Percentiles rank a stretch among this genome's conserved stretches.
phyloP scores from a whole-genome alignment of 2,888 invertebrate genomes.

The Melanostoma mellinum region DNA sequence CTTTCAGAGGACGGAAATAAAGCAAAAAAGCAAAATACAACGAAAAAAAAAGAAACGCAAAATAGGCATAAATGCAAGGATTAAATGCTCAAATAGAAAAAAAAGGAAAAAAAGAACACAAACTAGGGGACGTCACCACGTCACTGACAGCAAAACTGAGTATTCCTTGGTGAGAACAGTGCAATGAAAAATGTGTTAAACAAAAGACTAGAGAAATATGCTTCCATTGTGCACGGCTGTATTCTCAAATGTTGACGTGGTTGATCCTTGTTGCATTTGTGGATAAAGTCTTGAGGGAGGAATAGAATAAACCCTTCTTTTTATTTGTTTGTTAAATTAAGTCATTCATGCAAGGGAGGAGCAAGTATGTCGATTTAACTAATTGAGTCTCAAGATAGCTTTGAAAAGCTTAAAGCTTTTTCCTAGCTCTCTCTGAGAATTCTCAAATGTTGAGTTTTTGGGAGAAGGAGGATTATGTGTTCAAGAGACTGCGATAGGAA shows the following conservation, averaged over 20 bases:
- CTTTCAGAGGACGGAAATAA: constrained; percentile 9
- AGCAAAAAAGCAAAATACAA: neutral
- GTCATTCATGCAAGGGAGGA: constrained; percentile 50
- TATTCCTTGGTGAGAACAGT: constrained; percentile 29
- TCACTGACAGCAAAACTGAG: constrained; percentile 1
- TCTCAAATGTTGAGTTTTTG: neutral
- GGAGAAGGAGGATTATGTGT: neutral
- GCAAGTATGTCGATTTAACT: constrained; percentile 28
- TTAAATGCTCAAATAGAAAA: constrained; percentile 7
- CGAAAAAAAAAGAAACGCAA: constrained; percentile 1
- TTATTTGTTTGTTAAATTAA: constrained; percentile 24
- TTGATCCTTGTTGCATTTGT: constrained; percentile 43
- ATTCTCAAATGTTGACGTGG: constrained; percentile 58
- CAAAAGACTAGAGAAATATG: constrained; percentile 39
- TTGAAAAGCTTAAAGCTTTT: constrained; percentile 37
- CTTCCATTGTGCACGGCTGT: constrained; percentile 16
- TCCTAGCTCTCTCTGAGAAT: neutral
- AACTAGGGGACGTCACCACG: neutral
- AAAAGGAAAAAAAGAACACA: neutral
- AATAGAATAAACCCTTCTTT: neutral
- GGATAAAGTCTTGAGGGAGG: constrained; percentile 6
- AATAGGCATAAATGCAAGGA: constrained; percentile 35
- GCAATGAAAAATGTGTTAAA: constrained; percentile 34
- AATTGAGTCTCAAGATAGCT: constrained; percentile 43
- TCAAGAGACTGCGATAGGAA: neutral